Conservation (phyloP, 2,888 invertebrate genomes). For the Artemia sp. region DNA sequence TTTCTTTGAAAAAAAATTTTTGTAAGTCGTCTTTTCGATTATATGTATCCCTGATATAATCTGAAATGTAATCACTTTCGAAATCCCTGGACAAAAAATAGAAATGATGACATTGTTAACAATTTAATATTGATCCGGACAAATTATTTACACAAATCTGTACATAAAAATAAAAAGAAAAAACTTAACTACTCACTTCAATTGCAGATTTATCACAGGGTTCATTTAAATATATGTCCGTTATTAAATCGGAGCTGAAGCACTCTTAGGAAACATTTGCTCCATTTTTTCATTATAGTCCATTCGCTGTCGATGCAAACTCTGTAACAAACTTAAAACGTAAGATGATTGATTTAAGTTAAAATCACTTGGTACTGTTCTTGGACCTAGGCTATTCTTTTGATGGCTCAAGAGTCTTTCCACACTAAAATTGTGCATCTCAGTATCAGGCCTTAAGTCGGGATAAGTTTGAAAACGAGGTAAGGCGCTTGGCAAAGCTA, state of each 20-base stretch:
- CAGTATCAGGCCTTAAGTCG: slow-evolving; percentile 19
- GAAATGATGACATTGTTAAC: too few relatives aligned
- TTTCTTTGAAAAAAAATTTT: too few relatives aligned
- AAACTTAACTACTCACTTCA: too few relatives aligned
- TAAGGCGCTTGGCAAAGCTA: neutral
- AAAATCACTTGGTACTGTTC: neutral
- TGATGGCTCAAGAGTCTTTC: slow-evolving; percentile 33
- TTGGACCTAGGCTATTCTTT: neutral
- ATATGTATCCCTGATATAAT: too few relatives aligned
- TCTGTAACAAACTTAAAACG: slow-evolving; percentile 6
- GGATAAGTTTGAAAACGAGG: neutral
- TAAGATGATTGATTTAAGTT: neutral
- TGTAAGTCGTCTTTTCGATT: too few relatives aligned
- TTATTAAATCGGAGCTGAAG: neutral
- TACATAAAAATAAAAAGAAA: too few relatives aligned
- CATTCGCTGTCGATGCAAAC: slow-evolving; percentile 8
- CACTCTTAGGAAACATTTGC: neutral
- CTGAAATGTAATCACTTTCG: too few relatives aligned
- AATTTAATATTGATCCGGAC: too few relatives aligned
- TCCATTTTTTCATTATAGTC: slow-evolving; percentile 12
- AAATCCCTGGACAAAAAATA: too few relatives aligned
- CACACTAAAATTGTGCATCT: slow-evolving; percentile 34
- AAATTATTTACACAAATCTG: too few relatives aligned
- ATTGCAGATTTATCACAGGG: too few relatives aligned
- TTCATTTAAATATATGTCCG: too few relatives aligned